Evolutionary conservation across 2,113 vertebrate species (phyloP), one percentile per base, ranked within the genome.

Genomic region (Balaenoptera acutorostrata): DNA sequence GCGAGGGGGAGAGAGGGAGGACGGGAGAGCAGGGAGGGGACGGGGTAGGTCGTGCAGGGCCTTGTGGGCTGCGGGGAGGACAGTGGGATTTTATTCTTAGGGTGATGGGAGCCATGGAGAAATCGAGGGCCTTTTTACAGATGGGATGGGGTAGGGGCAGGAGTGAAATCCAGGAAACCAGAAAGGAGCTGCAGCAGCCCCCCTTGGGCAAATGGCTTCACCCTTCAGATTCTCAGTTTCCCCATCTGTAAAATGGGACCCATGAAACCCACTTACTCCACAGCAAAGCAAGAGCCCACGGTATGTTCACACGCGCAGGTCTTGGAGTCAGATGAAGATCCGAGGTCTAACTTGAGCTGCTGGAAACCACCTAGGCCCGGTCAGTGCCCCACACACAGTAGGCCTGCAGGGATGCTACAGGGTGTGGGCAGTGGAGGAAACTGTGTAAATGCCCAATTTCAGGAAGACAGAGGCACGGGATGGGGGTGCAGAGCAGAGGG

Each of bases 251-350:
- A 49, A 74, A 72, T 0, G 13, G 59, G 12, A 8, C 41, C 4
- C 41, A 49, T 10, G 75, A 44, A 21, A 41, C 7, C 59, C 59
- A 13, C 21, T 9, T 18, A 8, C 49, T 23, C 82, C n/a, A 15
- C 20, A 29, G 44, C 27, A 41, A n/a, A 93, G 59, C n/a, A n/a
- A 52, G 36, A 27, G 31, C 8, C 20, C 21, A 1, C 8, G 27
- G 13, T 59, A 6, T 3, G 57, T 39, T 59, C 55, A 27, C 5
- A 21, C 4, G 31, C 0, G 0, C 36, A 5, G 59, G n/a, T 75
- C 23, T 13, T 7, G 2, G 9, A 68, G 13, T 8, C 5, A 0
- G 59, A 20, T 9, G 21, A 23, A 21, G 14, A 21, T 27, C 21
- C 5, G 7, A 46, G 39, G 46, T 66, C 46, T 68, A 3, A 20